Evolutionary conservation across 2,797 vertebrate species (phyloP), one percentile per base, ranked within the genome.

Genomic region (Tauraco hartlaubi): DNA sequence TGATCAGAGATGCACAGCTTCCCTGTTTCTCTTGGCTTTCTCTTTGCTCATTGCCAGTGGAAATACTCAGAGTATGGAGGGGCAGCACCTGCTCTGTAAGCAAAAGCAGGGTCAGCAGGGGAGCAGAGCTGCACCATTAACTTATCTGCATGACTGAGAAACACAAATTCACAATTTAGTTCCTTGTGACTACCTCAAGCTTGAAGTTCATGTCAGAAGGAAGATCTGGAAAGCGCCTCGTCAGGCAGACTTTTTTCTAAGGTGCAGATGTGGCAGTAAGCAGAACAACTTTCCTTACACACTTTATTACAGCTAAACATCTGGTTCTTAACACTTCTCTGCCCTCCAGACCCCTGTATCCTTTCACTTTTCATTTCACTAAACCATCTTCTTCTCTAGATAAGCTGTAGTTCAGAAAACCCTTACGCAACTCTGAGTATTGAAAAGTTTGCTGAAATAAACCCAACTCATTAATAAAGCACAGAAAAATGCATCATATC

Each of bases 371-470:
- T 80, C 5, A 8, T 88, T 85, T 94, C 33, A 44, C 35, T 78
- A 85, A 85, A 78, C 9, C 2, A 49, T 8, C 11, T 69, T 39
- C 5, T 67, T 86, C 80, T 82, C 58, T 21, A 62, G 17, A 2
- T 12, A 88, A 86, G 9, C 12, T 83, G 22, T 61, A 74, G n/a
- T 46, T 79, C 71, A 74, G 61, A 73, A 93, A 94, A 82, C 12
- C 39, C 43, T 85, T 37, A 19, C 41, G 37, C 59, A 87, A 66
- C 67, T 29, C 17, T 5, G 29, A 92, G 18, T 35, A 75, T 49
- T 68, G 51, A 15, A 55, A 94, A 86, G 54, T 84, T 94, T 92
- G 52, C 49, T 93, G 68, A 78, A 94, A 91, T 52, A 6, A 88
- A 84, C 78, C 20, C 48, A 73, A 48, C 4, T 26, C 49, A 26